Conservation (phyloP, 2,888 invertebrate species). For the Bursaphelenchus okinawaensis region DNA sequence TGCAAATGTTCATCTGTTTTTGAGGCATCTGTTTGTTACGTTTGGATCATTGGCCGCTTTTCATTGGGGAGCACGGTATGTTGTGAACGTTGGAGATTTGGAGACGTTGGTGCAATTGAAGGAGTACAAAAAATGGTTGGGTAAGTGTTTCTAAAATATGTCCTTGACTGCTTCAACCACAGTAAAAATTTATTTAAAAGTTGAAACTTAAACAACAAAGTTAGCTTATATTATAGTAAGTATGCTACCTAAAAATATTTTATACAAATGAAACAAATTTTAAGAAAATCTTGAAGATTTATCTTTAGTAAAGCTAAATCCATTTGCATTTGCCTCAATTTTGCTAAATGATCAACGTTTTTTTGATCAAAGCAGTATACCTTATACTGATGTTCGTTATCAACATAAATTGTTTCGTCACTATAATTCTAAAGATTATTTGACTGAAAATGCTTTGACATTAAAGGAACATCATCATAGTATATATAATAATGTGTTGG, state of each 20-base stretch:
- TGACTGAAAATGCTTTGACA: background rate
- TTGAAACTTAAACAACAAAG: background rate
- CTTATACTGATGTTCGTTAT: background rate
- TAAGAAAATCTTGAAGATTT: too few relatives aligned
- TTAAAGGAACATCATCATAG: background rate
- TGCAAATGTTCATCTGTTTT: constrained; percentile 19
- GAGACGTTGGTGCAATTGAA: constrained; percentile 1
- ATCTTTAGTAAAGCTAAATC: background rate
- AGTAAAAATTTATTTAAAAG: background rate
- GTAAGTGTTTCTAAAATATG: too few relatives aligned
- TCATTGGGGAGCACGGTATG: constrained; percentile 33
- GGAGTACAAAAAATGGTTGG: background rate
- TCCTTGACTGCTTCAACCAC: too few relatives aligned
- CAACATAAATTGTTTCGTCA: background rate
- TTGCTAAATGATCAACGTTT: background rate
- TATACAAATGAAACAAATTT: background rate
- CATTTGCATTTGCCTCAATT: background rate
- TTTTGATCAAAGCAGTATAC: background rate
- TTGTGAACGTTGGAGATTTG: constrained; percentile 19
- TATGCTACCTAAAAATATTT: background rate
- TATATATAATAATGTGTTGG: constrained; percentile 1
- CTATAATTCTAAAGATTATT: background rate
- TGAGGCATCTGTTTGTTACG: constrained; percentile 16
- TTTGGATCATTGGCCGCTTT: constrained; percentile 31
- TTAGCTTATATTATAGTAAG: background rate